phyloP scores from a whole-genome alignment of 1,140 invertebrate species.

The Drosophila rufa region DNA sequence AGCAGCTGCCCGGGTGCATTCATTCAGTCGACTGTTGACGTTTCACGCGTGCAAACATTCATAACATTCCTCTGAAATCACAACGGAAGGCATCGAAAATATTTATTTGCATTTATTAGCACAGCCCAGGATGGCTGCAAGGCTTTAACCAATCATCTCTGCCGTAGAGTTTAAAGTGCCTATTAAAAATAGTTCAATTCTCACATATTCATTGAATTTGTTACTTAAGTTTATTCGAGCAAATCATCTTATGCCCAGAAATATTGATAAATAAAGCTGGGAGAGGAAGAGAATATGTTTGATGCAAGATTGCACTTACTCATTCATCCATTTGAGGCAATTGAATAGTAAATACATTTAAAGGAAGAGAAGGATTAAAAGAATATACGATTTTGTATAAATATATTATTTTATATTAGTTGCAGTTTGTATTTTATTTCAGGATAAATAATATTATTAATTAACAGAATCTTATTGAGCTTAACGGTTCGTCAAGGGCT shows the following conservation, averaged over 20 bases:
- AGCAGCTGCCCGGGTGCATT: conserved; percentile 40
- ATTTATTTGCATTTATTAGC: conserved; percentile 42
- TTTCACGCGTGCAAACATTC: conserved; percentile 34
- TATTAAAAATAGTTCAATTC: conserved; percentile 5
- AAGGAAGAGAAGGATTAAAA: not conserved
- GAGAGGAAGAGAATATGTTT: not conserved
- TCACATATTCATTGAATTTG: conserved; percentile 5
- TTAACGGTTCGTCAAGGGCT: not conserved
- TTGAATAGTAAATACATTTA: not conserved
- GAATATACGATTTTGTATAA: not conserved
- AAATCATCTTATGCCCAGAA: not conserved
- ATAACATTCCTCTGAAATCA: conserved; percentile 30
- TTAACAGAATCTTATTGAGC: conserved; percentile 6
- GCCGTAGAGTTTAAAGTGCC: not conserved
- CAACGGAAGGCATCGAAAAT: conserved; percentile 22
- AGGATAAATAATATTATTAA: conserved; percentile 5
- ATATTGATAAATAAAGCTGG: not conserved
- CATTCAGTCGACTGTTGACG: conserved; percentile 39
- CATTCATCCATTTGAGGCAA: conserved; percentile 9
- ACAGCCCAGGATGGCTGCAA: not conserved
- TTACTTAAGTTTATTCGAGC: conserved; percentile 15
- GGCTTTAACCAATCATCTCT: not conserved
- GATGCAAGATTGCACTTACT: conserved; percentile 21
- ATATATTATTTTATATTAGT: not conserved
- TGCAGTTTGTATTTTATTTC: not conserved